A percentile compares a stretch with the other conserved stretches of the same genome.
Conservation (phyloP, 2,797 vertebrate species). For the Erethizon dorsatum region DNA sequence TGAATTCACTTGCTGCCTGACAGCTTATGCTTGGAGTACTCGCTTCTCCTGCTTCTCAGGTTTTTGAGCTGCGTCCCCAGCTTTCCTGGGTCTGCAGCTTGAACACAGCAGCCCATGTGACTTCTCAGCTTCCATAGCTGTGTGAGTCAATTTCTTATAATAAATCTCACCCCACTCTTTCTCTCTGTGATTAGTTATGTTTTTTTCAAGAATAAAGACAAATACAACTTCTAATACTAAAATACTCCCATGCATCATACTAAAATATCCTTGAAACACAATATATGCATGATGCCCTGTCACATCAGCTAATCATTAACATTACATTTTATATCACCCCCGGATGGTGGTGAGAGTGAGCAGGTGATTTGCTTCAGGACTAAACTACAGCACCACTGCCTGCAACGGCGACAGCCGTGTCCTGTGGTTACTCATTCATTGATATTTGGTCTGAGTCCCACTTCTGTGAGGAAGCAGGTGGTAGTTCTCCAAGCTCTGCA, state of each 20-base stretch:
- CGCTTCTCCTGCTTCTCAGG: neutral
- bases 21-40: neutral
- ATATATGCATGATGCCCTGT: conserved; percentile 22
- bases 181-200: neutral
- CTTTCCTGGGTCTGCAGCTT: neutral
- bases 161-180: neutral
- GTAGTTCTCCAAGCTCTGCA: conserved; percentile 77
- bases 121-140: neutral
- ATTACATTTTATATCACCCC: conserved; percentile 75
- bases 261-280: conserved; percentile 58
- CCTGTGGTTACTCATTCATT: conserved; percentile 83
- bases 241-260: neutral
- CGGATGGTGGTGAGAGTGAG: conserved; percentile 68
- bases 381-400: conserved; percentile 78
- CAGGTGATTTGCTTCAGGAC: conserved; percentile 77
- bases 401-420: conserved; percentile 67
- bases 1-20: neutral
- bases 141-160: neutral
- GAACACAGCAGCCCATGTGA: neutral
- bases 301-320: conserved; percentile 72
- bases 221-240: neutral
- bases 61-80: neutral
- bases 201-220: neutral
- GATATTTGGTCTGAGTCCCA: conserved; percentile 77
- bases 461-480: conserved; percentile 85